Evolutionary conservation across 2,797 vertebrate species (phyloP).

Genomic region (Chromis chromis): DNA sequence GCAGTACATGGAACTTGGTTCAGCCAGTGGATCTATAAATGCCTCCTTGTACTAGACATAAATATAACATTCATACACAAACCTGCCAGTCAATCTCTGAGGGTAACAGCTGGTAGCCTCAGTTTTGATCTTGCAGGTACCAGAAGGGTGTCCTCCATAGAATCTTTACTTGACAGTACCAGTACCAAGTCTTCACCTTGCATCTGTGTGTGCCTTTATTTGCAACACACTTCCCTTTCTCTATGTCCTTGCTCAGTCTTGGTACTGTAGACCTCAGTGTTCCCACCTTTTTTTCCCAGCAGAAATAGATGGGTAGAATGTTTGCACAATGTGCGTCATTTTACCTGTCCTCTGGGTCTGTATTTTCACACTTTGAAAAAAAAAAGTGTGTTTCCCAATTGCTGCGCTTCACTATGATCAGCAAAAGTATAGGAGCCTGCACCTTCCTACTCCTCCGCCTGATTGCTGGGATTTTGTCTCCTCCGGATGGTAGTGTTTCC

Average conservation of each 20-base stretch:
- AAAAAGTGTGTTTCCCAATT: neutral
- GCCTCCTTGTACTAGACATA: neutral
- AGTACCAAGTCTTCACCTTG: neutral
- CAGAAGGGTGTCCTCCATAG: neutral
- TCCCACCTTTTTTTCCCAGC: neutral
- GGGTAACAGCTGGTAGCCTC: neutral
- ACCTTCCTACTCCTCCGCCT: neutral
- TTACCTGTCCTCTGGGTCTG: neutral
- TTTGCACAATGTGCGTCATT: neutral
- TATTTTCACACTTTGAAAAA: neutral
- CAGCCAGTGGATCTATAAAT: neutral
- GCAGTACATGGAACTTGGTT: neutral
- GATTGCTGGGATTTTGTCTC: neutral
- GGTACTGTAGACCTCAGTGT: neutral
- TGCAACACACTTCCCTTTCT: neutral
- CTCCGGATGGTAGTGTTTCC: neutral
- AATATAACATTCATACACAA: neutral
- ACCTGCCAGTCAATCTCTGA: neutral
- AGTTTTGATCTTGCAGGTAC: neutral
- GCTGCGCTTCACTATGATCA: neutral
- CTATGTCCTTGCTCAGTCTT: neutral
- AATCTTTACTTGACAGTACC: neutral
- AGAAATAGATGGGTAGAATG: neutral
- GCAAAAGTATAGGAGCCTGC: neutral
- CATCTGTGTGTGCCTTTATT: neutral